phyloP scores from a whole-genome alignment of 1,140 invertebrate genomes.

The Semibalanus balanoides region DNA sequence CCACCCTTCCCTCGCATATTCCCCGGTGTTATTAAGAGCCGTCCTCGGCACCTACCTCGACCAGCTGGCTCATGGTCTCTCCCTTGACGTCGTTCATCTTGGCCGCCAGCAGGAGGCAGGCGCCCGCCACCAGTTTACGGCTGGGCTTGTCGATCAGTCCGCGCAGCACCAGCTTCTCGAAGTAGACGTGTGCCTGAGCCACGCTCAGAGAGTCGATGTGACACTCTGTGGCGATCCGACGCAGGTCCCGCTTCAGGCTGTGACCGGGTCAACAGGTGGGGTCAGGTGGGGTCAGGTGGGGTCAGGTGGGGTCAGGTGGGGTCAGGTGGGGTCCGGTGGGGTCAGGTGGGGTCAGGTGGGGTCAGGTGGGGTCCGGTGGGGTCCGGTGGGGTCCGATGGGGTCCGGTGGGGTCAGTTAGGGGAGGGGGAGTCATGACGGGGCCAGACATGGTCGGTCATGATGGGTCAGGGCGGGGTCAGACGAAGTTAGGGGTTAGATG shows the following conservation, averaged over 20 bases:
- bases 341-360: no score
- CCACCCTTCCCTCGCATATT: no score
- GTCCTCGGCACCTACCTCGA: constrained; percentile 50
- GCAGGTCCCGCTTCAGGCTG: constrained; percentile 89
- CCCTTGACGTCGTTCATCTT: constrained; percentile 96
- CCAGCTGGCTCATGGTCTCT: constrained; percentile 61
- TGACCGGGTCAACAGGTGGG: not conserved
- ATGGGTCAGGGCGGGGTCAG: no score
- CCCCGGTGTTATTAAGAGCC: no score
- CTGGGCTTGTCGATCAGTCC: constrained; percentile 91
- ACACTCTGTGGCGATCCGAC: constrained; percentile 74
- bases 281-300: not conserved
- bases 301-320: no score
- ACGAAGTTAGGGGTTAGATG: no score
- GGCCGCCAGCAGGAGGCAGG: constrained; percentile 80
- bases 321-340: no score
- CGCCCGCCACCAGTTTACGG: constrained; percentile 84
- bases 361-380: no score
- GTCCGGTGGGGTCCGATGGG: no score
- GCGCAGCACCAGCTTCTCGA: constrained; percentile 86
- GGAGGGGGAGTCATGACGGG: no score
- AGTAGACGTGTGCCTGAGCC: constrained; percentile 92
- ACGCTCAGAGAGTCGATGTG: constrained; percentile 78
- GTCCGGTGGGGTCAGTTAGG: no score
- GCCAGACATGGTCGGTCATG: no score